Evolutionary conservation across 2,113 vertebrate species (phyloP).

Genomic region (Istiophorus platypterus): DNA sequence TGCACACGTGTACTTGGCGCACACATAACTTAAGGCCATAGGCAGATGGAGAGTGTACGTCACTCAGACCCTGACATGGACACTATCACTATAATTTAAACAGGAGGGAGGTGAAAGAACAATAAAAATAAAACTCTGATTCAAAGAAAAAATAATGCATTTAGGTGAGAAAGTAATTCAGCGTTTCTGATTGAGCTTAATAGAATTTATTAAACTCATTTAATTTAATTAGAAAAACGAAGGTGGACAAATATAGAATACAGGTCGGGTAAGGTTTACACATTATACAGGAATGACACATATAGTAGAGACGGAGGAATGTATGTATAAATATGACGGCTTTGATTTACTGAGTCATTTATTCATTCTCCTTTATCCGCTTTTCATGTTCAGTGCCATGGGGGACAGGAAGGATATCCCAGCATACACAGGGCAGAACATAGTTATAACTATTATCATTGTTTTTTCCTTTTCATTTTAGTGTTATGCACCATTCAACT

Average conservation of each 20-base stretch:
- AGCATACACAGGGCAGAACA: slow-evolving; percentile 12
- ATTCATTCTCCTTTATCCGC: background rate
- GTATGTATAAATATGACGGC: background rate
- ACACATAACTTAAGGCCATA: background rate
- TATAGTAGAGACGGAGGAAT: background rate
- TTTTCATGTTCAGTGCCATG: background rate
- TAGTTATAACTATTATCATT: background rate
- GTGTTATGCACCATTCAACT: background rate
- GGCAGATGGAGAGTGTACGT: background rate
- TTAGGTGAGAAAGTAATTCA: background rate
- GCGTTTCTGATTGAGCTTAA: background rate
- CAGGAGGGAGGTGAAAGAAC: background rate
- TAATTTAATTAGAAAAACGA: background rate
- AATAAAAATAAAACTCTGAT: background rate
- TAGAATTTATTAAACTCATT: background rate
- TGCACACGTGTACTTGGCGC: too few relatives aligned
- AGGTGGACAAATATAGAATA: background rate
- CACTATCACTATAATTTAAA: background rate
- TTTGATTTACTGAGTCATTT: background rate
- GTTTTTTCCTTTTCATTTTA: slow-evolving; percentile 10
- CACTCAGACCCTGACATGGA: background rate
- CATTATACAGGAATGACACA: background rate
- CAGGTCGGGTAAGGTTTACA: background rate
- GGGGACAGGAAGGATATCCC: background rate
- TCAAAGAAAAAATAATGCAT: too few relatives aligned